Evolutionary conservation across 2,113 vertebrate species (phyloP).

Genomic region (Rhadina sibilatrix): DNA sequence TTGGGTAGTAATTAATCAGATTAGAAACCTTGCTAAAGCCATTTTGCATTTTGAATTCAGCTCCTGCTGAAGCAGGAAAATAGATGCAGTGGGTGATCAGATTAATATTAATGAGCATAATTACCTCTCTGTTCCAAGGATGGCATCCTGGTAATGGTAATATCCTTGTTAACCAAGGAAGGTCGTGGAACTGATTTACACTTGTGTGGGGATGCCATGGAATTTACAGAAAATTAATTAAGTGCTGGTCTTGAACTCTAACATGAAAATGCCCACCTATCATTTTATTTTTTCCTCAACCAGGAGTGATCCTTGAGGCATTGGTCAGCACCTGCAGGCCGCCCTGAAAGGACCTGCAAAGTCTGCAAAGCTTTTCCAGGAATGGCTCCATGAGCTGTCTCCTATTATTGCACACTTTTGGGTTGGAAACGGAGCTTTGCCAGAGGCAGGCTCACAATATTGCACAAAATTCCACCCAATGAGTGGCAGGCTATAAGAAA

Average conservation of each 20-base stretch:
- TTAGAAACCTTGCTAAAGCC: neutral
- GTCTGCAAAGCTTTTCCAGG: neutral
- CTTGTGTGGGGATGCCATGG: neutral
- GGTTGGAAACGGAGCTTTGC: neutral
- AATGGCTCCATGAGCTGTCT: neutral
- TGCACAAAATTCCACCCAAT: neutral
- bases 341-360: neutral
- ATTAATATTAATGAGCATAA: neutral
- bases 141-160: neutral
- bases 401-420: neutral
- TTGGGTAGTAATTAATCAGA: neutral
- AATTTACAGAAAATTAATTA: neutral
- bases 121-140: neutral
- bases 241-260: neutral
- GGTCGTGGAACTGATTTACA: neutral
- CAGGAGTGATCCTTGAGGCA: fast-evolving
- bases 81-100: neutral
- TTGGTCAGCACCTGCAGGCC: neutral
- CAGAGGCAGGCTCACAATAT: neutral
- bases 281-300: fast-evolving
- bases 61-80: neutral
- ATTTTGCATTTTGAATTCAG: neutral
- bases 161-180: neutral
- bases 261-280: fast-evolving
- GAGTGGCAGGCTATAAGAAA: slow-evolving; percentile 4